Conservation (phyloP, 2,888 invertebrate genomes). For the Tenthredo amoena region DNA sequence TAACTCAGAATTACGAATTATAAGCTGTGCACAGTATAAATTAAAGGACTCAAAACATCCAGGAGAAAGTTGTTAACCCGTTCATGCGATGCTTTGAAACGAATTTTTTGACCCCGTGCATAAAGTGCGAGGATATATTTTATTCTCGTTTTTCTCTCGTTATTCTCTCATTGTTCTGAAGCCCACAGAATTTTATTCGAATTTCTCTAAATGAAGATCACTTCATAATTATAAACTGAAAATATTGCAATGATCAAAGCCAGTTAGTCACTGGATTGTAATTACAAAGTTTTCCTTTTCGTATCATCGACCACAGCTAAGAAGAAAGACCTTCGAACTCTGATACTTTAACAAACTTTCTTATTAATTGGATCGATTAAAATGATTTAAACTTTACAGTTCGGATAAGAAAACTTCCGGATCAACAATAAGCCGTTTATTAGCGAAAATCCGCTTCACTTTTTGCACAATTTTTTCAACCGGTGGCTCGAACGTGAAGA, state of each 20-base stretch:
- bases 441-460: not conserved
- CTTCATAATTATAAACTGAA: not conserved
- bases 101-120: not conserved
- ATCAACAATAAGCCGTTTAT: constrained; percentile 36
- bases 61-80: not conserved
- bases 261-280: constrained; percentile 26
- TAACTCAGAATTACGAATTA: constrained; percentile 4
- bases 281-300: constrained; percentile 26
- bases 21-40: not conserved
- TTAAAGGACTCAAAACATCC: not conserved
- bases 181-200: not conserved
- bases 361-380: constrained; percentile 50
- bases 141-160: not conserved
- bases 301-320: constrained; percentile 22
- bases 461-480: not conserved
- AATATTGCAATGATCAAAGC: constrained; percentile 19
- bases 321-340: constrained; percentile 13
- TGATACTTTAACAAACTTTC: constrained; percentile 21
- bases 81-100: not conserved
- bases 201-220: not conserved
- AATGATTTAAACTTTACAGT: constrained; percentile 38
- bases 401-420: constrained; percentile 36
- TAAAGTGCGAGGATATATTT: not conserved
- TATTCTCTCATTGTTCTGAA: not conserved
- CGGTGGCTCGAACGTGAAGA: not conserved